Conservation (phyloP, 2,797 vertebrate species). For the Perodicticus potto region DNA sequence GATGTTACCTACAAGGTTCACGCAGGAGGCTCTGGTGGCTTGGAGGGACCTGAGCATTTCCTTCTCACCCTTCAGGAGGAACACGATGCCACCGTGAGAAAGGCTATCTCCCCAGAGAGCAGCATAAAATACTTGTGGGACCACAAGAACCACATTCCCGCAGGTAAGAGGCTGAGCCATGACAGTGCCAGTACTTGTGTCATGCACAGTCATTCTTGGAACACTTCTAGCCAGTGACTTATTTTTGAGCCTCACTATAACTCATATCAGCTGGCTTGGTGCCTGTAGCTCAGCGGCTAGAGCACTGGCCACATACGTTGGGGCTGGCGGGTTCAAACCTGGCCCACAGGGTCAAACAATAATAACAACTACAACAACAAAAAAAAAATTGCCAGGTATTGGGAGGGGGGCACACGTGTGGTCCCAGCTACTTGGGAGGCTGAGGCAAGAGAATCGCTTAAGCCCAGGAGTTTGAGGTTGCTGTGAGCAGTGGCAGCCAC, state of each 20-base stretch:
- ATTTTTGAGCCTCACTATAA: background rate
- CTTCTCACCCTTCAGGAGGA: conserved; percentile 21
- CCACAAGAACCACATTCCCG: background rate
- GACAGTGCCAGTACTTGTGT: too few species aligned
- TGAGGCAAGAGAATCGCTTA: too few species aligned
- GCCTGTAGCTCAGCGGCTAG: too few species aligned
- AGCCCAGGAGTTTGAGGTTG: too few species aligned
- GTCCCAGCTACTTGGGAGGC: too few species aligned
- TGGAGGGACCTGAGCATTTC: background rate
- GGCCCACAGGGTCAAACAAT: too few species aligned
- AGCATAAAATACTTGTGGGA: background rate
- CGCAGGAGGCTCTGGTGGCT: background rate
- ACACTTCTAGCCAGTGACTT: background rate
- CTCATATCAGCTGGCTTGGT: background rate
- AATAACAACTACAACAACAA: too few species aligned
- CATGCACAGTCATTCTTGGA: background rate
- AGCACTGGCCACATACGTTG: too few species aligned
- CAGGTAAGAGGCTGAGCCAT: background rate
- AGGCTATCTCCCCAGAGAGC: background rate
- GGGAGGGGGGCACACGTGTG: too few species aligned
- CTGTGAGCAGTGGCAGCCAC: too few species aligned
- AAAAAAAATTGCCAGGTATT: too few species aligned
- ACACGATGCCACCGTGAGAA: background rate
- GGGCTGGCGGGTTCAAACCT: too few species aligned
- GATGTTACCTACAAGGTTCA: background rate